Base-by-base conservation (phyloP, 1,140 invertebrate species). In the Hypothenemus hampei region DNA sequence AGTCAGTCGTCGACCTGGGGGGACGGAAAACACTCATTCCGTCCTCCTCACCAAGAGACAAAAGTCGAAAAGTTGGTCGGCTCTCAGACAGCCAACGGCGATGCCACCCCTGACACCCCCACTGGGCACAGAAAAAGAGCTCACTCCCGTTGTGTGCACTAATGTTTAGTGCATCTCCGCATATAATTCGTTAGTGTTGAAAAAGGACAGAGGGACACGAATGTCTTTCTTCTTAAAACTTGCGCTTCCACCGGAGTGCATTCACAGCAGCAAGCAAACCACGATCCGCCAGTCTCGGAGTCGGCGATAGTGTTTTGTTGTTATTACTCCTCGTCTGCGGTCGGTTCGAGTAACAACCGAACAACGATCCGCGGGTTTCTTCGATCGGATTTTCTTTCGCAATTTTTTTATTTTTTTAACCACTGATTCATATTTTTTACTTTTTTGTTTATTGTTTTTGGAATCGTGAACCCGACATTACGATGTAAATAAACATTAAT, bases 241-340 rank as follows among this genome's bases (percentile, higher is more conserved):
- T 40, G 52, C 52, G 52, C 52, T 54, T 54, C 52, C 52, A 54
- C 36, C 52, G 18, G 52, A 54, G 52, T 54, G 52, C 52, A 54
- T 54, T 54, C 52, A 54, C 52, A 54, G 52, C 52, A 54, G n/a
- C n/a, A n/a, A n/a, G n/a, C n/a, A n/a, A n/a, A 54, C 43, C 43
- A 45, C 50, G 50, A 53, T 53, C 52, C 19, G 31, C 43, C 24
- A 54, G 52, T 54, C 52, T 54, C 52, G 31, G 24, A 40, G 36
- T 51, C 37, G 48, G 18, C 40, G 40, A 53, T 46, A 21, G 44
- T 36, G 44, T 54, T 47, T 47, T 47, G 41, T 45, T 54, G n/a
- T n/a, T n/a, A 37, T 54, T 54, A 40, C 31, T 46, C 22, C 37
- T 11, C 40, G 50, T 53, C 50, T 53, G 40, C 50, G 40, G 35